Percentiles rank a stretch among this genome's conserved stretches.
phyloP scores from a whole-genome alignment of 2,113 vertebrate species.

The Lampris incognitus region DNA sequence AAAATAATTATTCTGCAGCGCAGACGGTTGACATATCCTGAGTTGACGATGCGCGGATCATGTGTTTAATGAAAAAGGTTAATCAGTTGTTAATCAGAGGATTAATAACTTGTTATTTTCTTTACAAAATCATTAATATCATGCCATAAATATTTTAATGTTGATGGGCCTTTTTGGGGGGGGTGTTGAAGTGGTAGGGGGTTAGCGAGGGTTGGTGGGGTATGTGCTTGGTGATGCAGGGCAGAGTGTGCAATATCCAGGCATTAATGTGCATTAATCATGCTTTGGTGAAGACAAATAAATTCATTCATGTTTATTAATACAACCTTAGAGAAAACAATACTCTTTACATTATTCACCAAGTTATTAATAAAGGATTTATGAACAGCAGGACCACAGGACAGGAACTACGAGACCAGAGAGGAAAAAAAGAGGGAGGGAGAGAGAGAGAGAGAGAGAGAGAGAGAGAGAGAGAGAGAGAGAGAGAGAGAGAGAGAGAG shows the following conservation, averaged over 20 bases:
- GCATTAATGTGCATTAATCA: conserved; percentile 86
- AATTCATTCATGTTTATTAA: conserved; percentile 89
- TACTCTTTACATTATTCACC: conserved; percentile 85
- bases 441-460: background rate
- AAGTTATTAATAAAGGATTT: conserved; percentile 84
- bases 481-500: background rate
- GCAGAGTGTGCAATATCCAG: conserved; percentile 80
- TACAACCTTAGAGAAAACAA: conserved; percentile 86
- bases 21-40: conserved; percentile 82
- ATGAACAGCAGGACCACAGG: conserved; percentile 72
- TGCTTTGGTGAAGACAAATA: conserved; percentile 86
- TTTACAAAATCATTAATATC: conserved; percentile 87
- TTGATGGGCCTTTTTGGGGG: conserved; percentile 75
- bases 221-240: conserved; percentile 70
- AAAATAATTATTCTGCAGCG: conserved; percentile 83
- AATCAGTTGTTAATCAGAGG: conserved; percentile 88
- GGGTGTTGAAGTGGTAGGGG: background rate
- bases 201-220: conserved; percentile 19
- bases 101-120: conserved; percentile 88
- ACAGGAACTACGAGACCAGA: conserved; percentile 23
- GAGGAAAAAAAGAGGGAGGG: conserved; percentile 7
- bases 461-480: conserved; percentile 1
- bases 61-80: conserved; percentile 87
- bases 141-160: conserved; percentile 87
- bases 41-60: conserved; percentile 84